Evolutionary conservation across 2,797 vertebrate genomes (phyloP).

Genomic region (Clamator glandarius): DNA sequence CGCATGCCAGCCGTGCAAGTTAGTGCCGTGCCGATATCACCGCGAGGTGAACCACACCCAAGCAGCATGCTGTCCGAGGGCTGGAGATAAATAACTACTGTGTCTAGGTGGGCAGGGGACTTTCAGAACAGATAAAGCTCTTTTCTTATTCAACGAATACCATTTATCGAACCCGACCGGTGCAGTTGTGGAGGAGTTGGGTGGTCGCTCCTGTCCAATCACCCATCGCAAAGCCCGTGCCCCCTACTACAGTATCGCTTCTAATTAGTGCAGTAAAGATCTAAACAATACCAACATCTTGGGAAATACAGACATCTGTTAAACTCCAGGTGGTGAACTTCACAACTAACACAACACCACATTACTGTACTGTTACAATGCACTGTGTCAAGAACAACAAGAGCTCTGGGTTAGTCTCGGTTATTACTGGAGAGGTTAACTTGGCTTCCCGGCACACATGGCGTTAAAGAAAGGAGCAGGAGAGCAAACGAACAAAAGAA

Average conservation of each 20-base stretch:
- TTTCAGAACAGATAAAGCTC: neutral
- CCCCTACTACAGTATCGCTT: slow-evolving; percentile 33
- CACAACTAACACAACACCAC: slow-evolving; percentile 76
- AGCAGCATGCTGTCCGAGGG: slow-evolving; percentile 46
- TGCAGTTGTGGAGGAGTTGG: neutral
- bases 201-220: fast-evolving
- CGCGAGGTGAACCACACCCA: neutral
- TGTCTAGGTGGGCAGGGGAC: slow-evolving; percentile 64
- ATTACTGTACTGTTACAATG: slow-evolving; percentile 74
- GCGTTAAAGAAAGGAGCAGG: slow-evolving; percentile 57
- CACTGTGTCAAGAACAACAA: slow-evolving; percentile 73
- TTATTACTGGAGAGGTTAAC: slow-evolving; percentile 57
- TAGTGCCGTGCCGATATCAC: neutral
- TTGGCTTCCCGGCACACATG: slow-evolving; percentile 59
- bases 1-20: slow-evolving; percentile 48
- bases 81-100: slow-evolving; percentile 11
- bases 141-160: neutral
- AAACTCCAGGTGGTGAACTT: slow-evolving; percentile 69
- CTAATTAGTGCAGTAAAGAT: slow-evolving; percentile 53
- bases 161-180: neutral
- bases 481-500: slow-evolving; percentile 48
- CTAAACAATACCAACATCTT: slow-evolving; percentile 75
- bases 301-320: slow-evolving; percentile 79
- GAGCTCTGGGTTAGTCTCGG: slow-evolving; percentile 69
- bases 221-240: slow-evolving; percentile 21